Evolutionary conservation across 2,113 vertebrate genomes (phyloP).

Genomic region (Bos indicus): DNA sequence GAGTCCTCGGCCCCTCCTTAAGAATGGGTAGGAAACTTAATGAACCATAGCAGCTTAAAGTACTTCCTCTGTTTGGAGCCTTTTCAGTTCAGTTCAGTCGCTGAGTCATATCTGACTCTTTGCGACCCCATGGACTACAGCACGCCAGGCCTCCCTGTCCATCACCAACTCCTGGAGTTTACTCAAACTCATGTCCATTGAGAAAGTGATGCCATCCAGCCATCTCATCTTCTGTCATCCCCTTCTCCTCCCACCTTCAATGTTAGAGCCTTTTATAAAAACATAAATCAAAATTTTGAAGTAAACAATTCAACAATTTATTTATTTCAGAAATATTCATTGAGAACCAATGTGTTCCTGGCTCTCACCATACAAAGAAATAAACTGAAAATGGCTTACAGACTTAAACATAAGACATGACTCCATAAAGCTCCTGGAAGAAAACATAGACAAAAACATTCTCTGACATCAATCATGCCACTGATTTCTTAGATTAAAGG

Average conservation of each 20-base stretch:
- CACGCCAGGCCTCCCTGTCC: background rate
- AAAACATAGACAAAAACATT: background rate
- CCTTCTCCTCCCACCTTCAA: background rate
- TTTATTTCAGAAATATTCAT: background rate
- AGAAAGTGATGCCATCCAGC: background rate
- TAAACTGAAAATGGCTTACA: background rate
- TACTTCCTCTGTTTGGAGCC: background rate
- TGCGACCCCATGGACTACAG: rapidly evolving
- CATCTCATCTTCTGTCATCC: rapidly evolving
- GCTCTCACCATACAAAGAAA: background rate
- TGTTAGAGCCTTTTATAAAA: background rate
- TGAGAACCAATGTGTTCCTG: background rate
- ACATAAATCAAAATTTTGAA: background rate
- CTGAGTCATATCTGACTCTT: background rate
- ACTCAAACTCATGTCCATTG: background rate
- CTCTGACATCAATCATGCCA: background rate
- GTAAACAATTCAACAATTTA: background rate
- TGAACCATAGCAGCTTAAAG: background rate
- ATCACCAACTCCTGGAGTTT: background rate
- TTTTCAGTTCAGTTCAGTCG: background rate
- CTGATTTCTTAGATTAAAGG: background rate
- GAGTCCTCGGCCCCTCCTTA: background rate
- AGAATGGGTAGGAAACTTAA: background rate
- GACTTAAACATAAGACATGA: background rate
- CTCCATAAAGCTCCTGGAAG: background rate